phyloP scores from a whole-genome alignment of 2,113 vertebrate genomes.

The Bungarus multicinctus region DNA sequence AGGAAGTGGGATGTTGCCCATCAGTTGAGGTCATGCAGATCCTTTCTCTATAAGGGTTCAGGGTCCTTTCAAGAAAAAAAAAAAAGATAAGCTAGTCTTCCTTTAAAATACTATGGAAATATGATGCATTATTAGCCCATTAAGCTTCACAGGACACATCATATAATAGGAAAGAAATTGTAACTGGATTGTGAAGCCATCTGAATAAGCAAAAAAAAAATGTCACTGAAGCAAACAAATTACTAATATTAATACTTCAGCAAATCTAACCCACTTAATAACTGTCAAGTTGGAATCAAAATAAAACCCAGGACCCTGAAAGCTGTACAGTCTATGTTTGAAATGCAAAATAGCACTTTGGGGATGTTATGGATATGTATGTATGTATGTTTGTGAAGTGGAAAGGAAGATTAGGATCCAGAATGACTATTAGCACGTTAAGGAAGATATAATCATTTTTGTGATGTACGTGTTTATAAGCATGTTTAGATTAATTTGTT shows the following conservation, averaged over 20 bases:
- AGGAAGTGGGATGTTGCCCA: background rate
- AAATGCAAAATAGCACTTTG: background rate
- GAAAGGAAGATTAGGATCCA: background rate
- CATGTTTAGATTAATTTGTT: background rate
- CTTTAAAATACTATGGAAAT: background rate
- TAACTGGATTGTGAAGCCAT: background rate
- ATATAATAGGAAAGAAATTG: background rate
- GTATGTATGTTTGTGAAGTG: too few species aligned
- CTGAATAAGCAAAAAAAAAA: background rate
- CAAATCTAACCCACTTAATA: background rate
- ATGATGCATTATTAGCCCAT: background rate
- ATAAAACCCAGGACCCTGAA: background rate
- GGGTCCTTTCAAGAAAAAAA: background rate
- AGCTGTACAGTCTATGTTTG: background rate
- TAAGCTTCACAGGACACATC: background rate
- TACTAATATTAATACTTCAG: constrained; percentile 4
- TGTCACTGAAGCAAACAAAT: background rate
- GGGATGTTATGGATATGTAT: background rate
- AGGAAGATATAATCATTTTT: background rate
- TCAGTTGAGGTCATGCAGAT: background rate
- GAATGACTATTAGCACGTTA: background rate
- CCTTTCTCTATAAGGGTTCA: background rate
- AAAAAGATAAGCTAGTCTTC: background rate
- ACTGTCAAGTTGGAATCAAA: background rate
- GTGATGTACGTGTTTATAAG: background rate